phyloP scores from a whole-genome alignment of 2,888 invertebrate species.

The Yponomeuta sedellus region DNA sequence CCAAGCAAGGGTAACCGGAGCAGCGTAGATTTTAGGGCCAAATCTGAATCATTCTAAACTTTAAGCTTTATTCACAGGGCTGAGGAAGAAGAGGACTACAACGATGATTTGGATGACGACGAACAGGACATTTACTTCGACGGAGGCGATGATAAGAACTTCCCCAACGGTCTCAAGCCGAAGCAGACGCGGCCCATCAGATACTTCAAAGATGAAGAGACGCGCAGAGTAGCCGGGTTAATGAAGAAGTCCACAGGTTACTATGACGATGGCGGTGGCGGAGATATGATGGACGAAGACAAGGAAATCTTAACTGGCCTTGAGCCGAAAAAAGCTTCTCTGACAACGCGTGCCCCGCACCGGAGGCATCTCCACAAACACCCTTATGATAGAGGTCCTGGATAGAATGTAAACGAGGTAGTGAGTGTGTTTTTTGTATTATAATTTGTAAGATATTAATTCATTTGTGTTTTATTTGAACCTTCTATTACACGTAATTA shows the following conservation, averaged over 20 bases:
- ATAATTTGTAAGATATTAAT: constrained; percentile 8
- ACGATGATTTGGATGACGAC: constrained; percentile 49
- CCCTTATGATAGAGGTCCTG: constrained; percentile 67
- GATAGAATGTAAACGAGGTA: constrained; percentile 21
- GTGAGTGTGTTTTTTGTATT: constrained; percentile 11
- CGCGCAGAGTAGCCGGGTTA: constrained; percentile 33
- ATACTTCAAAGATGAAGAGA: background rate
- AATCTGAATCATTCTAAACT: too few relatives aligned
- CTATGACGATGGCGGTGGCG: constrained; percentile 48
- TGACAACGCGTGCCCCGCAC: constrained; percentile 44
- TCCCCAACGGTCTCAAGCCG: background rate
- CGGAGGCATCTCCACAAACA: constrained; percentile 73
- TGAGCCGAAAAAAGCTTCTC: constrained; percentile 30
- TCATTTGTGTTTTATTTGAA: constrained; percentile 1
- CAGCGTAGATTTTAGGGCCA: too few relatives aligned
- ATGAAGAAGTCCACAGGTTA: constrained; percentile 40
- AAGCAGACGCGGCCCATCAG: background rate
- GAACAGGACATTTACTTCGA: constrained; percentile 28
- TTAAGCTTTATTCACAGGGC: constrained; percentile 28
- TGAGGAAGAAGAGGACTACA: constrained; percentile 47
- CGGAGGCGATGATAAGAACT: background rate
- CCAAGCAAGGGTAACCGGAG: too few relatives aligned
- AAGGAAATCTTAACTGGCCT: constrained; percentile 36
- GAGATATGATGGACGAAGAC: constrained; percentile 57
- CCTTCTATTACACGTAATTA: background rate